Evolutionary conservation across 1,140 invertebrate species (phyloP).

Genomic region (Ericerus pela): DNA sequence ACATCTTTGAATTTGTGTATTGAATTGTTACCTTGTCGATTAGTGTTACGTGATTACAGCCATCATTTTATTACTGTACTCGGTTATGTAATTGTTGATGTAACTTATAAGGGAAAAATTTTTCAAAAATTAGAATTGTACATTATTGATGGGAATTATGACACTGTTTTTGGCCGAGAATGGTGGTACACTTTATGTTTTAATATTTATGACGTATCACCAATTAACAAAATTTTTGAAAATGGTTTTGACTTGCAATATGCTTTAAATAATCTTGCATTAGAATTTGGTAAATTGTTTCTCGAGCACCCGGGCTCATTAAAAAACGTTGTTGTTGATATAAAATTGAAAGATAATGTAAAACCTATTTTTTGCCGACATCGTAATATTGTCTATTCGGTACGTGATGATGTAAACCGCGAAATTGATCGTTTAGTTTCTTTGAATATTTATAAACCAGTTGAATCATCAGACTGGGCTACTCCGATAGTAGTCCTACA

Average conservation of each 20-base stretch:
- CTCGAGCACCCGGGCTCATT: background rate
- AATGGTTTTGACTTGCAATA: background rate
- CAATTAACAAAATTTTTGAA: too few species aligned
- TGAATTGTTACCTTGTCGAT: background rate
- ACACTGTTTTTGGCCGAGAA: background rate
- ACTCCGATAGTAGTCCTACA: constrained; percentile 35
- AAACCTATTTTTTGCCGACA: constrained; percentile 27
- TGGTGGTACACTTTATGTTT: background rate
- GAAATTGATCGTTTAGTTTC: constrained; percentile 20
- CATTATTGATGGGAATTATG: background rate
- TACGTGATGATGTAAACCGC: constrained; percentile 20
- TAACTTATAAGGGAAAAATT: background rate
- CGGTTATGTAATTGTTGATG: background rate
- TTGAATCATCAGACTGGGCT: constrained; percentile 34
- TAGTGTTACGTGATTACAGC: background rate
- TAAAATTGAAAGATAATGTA: constrained; percentile 11
- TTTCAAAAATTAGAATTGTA: too few species aligned
- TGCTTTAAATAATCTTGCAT: too few species aligned
- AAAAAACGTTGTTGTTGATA: background rate
- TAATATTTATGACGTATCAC: background rate
- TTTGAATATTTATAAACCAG: constrained; percentile 16
- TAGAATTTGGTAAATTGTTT: constrained; percentile 14
- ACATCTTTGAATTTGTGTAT: too few species aligned
- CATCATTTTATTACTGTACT: background rate
- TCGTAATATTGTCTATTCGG: constrained; percentile 25